Base-by-base conservation (phyloP, 2,888 invertebrate genomes). In the Petrolisthes cinctipes region DNA sequence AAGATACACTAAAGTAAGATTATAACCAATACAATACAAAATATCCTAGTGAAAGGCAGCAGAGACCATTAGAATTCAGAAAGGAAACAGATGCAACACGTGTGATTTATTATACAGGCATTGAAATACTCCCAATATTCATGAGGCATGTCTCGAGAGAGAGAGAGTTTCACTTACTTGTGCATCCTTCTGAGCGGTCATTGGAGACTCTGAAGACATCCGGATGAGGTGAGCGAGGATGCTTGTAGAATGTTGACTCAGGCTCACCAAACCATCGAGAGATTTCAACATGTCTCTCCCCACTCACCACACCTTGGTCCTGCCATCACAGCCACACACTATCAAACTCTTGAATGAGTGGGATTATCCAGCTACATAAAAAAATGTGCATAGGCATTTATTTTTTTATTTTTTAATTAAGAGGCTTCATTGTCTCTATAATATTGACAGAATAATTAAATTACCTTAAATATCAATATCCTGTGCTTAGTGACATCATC, bases 151-250 rank as follows among this genome's bases (percentile, higher is more conserved):
- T 37, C 37, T 37, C 37, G 37, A 37, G 37, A 37, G 37, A 37
- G 37, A 37, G 37, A 37, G 37, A 37, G 37, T 37, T 71, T n/a
- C 71, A 84, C 88, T 84, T 81, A 87, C 89, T 89, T 82, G 87
- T 90, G n/a, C 87, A 90, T 20, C 91, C 91, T 80, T 91, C 91
- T 11, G 89, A 54, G 7, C 88, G 78, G 68, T 91, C 89, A 86
- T 91, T 91, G 61, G 91, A 91, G 11, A 91, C 91, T 79, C 91
- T 81, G 76, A 91, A 91, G n/a, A 91, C 88, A 85, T 91, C 91
- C 23, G 88, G 88, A 71, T 89, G 91, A 56, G 91, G 91, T 5
- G 91, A 91, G 56, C 81, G 83, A 14, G 89, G 91, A 83, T 91
- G 91, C 57, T 91, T 89, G 37, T 91, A 91, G 79, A 91, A 91